Evolutionary conservation across 2,888 invertebrate genomes (phyloP).

Genomic region (Acronicta leporina): DNA sequence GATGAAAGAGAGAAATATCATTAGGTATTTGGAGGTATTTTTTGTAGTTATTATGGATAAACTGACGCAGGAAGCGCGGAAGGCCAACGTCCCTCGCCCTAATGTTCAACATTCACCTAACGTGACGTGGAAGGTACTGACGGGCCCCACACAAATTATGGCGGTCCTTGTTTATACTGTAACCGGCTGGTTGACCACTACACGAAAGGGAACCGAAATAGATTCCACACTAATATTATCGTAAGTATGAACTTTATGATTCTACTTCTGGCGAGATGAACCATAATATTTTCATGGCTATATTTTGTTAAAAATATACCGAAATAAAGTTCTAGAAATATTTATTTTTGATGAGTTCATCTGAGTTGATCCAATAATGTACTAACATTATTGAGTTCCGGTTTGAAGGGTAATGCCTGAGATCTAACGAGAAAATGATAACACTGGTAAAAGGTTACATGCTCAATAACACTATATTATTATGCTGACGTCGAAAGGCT

Average conservation of each 20-base stretch:
- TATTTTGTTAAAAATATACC: not conserved
- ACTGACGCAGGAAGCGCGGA: slow-evolving; percentile 63
- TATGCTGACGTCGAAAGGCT: too few relatives aligned
- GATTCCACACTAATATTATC: slow-evolving; percentile 57
- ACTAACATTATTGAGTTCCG: too few relatives aligned
- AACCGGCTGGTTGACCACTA: slow-evolving; percentile 71
- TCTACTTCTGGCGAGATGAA: slow-evolving; percentile 36
- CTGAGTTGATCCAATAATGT: too few relatives aligned
- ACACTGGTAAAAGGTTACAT: too few relatives aligned
- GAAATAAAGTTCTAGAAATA: too few relatives aligned
- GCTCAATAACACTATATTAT: too few relatives aligned
- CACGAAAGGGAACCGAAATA: slow-evolving; percentile 66
- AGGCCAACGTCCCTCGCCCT: slow-evolving; percentile 82
- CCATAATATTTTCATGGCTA: slow-evolving; percentile 29
- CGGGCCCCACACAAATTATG: slow-evolving; percentile 59
- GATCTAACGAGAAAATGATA: too few relatives aligned
- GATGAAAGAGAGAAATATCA: slow-evolving; percentile 20
- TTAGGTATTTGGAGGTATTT: not conserved
- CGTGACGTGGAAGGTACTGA: slow-evolving; percentile 73
- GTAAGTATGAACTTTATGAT: slow-evolving; percentile 31
- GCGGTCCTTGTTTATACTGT: slow-evolving; percentile 68
- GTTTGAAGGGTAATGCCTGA: too few relatives aligned
- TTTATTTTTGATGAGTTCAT: too few relatives aligned
- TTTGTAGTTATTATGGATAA: slow-evolving; percentile 28
- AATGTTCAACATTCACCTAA: slow-evolving; percentile 67